phyloP scores from a whole-genome alignment of 1,140 invertebrate species.

The Zaprionus africanus region DNA sequence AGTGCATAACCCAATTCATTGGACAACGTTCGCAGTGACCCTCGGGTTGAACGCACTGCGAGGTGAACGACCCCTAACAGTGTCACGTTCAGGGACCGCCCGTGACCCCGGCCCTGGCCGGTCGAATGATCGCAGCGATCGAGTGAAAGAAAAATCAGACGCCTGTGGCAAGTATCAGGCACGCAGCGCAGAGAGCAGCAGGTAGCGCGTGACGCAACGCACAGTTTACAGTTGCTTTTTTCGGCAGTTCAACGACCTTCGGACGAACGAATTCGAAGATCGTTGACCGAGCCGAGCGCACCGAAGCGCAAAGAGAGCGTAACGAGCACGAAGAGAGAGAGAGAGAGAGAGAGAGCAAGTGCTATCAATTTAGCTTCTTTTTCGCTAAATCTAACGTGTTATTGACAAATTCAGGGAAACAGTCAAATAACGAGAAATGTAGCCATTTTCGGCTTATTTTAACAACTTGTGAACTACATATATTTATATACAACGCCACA shows the following conservation, averaged over 20 bases:
- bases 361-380: no score
- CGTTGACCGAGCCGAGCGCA: constrained; percentile 47
- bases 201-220: constrained; percentile 7
- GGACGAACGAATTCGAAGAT: constrained; percentile 49
- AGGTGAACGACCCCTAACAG: constrained; percentile 59
- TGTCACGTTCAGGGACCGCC: constrained; percentile 76
- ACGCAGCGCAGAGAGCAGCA: constrained; percentile 18
- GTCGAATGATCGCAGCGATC: neutral
- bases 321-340: neutral
- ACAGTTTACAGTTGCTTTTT: constrained; percentile 46
- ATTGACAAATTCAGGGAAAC: no score
- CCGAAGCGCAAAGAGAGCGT: constrained; percentile 7
- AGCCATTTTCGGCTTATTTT: no score
- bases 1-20: constrained; percentile 62
- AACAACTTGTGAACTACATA: no score
- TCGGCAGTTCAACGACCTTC: constrained; percentile 60
- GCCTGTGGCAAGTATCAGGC: constrained; percentile 63
- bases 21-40: constrained; percentile 38
- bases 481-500: no score
- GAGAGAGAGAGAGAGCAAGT: neutral
- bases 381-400: no score
- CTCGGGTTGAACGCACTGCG: constrained; percentile 57
- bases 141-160: constrained; percentile 78
- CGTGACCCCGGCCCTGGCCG: constrained; percentile 53
- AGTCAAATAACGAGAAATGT: no score